Percentiles rank a stretch among this genome's conserved stretches.
Conservation (phyloP, 1,140 invertebrate species). For the Aphelenchoides besseyi region DNA sequence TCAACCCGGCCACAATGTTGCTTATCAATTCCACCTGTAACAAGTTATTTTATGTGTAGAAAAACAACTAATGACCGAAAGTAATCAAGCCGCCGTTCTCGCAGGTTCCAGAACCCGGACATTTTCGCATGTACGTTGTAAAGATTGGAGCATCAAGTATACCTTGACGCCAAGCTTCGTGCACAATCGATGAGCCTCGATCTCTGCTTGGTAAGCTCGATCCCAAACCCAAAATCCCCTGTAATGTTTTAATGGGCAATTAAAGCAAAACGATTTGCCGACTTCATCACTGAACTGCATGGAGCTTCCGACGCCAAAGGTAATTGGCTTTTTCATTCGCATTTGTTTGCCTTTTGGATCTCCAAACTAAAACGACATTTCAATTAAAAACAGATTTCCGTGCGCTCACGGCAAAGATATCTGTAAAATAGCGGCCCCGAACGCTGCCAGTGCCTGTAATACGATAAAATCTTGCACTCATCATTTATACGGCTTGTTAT, state of each 20-base stretch:
- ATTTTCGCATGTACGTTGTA: conserved; percentile 7
- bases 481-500: no score
- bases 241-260: no score
- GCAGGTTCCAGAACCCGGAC: not conserved
- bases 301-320: not conserved
- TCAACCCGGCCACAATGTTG: conserved; percentile 9
- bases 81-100: conserved; percentile 15
- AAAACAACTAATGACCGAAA: conserved; percentile 1
- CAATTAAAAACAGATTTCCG: no score
- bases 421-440: not conserved
- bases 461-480: no score
- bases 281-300: conserved; percentile 12
- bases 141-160: conserved; percentile 12
- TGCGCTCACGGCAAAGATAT: no score
- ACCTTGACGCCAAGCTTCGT: conserved; percentile 4
- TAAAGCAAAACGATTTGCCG: no score
- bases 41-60: no score
- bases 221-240: no score
- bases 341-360: not conserved
- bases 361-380: conserved; percentile 5
- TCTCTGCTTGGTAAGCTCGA: not conserved
- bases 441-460: conserved; percentile 11
- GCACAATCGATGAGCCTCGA: not conserved
- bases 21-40: no score
- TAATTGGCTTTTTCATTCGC: conserved; percentile 1